Percentiles rank a stretch among this genome's conserved stretches.
Evolutionary conservation across 2,888 invertebrate genomes (phyloP).

Genomic region (Macaria liturata): DNA sequence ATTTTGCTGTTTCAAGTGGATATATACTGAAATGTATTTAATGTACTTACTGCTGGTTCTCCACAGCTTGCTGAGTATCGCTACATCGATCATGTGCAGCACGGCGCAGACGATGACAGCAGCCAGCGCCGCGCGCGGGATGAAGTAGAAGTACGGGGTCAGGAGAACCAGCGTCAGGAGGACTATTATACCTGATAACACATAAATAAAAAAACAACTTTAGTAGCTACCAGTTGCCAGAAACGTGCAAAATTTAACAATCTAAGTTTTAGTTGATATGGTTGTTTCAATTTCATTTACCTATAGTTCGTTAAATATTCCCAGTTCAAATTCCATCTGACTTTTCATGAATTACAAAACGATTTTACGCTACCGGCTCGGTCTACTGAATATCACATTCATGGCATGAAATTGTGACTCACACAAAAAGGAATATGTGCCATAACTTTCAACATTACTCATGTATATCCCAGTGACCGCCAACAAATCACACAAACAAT

Average conservation of each 20-base stretch:
- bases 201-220: not conserved
- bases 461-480: slow-evolving; percentile 25
- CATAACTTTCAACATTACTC: slow-evolving; percentile 23
- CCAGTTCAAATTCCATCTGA: no score
- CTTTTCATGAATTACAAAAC: no score
- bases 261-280: no score
- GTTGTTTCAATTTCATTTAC: no score
- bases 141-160: slow-evolving; percentile 89
- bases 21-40: no score
- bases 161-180: slow-evolving; percentile 87
- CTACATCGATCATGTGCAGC: slow-evolving; percentile 87
- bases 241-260: no score
- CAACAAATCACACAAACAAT: slow-evolving; percentile 44
- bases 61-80: slow-evolving; percentile 85
- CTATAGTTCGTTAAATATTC: no score
- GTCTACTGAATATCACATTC: not conserved
- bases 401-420: slow-evolving; percentile 1
- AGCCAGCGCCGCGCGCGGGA: slow-evolving; percentile 86
- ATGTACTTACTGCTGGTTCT: slow-evolving; percentile 81
- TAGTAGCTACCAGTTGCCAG: no score
- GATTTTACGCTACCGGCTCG: no score
- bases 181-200: slow-evolving; percentile 84
- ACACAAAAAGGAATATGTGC: slow-evolving; percentile 8
- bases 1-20: no score
- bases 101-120: slow-evolving; percentile 92